A percentile compares a stretch with the other conserved stretches of the same genome.
Evolutionary conservation across 2,888 invertebrate species (phyloP).

Genomic region (Calameuta idolon): DNA sequence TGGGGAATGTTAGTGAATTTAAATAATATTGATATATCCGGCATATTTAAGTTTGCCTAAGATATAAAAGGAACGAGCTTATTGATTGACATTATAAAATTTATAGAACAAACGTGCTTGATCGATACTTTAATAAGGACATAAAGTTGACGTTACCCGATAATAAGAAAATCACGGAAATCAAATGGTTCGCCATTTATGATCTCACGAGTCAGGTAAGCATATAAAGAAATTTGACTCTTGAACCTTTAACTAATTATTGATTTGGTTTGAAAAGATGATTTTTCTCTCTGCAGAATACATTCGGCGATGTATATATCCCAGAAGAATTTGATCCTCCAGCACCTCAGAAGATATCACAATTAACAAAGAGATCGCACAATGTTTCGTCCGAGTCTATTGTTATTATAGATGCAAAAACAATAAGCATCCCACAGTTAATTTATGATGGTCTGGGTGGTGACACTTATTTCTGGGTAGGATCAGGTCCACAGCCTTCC

Average conservation of each 20-base stretch:
- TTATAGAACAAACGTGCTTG: slow-evolving; percentile 84
- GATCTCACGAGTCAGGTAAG: slow-evolving; percentile 82
- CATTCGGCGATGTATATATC: slow-evolving; percentile 90
- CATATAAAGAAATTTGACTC: background rate
- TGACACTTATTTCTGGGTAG: slow-evolving; percentile 88
- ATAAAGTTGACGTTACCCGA: slow-evolving; percentile 86
- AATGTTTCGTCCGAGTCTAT: slow-evolving; percentile 80
- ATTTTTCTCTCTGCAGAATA: slow-evolving; percentile 70
- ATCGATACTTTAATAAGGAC: slow-evolving; percentile 87
- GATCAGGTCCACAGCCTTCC: slow-evolving; percentile 88
- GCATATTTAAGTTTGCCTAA: background rate
- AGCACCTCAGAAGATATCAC: slow-evolving; percentile 73
- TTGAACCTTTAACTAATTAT: background rate
- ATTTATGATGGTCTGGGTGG: slow-evolving; percentile 82
- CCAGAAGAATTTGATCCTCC: slow-evolving; percentile 93
- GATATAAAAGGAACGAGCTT: background rate
- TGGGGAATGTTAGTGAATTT: slow-evolving; percentile 78
- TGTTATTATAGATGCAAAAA: slow-evolving; percentile 84
- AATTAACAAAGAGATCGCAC: slow-evolving; percentile 74
- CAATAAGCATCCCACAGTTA: slow-evolving; percentile 81
- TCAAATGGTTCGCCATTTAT: slow-evolving; percentile 91
- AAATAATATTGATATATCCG: background rate
- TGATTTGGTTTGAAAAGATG: background rate
- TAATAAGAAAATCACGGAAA: slow-evolving; percentile 85
- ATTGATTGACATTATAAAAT: slow-evolving; percentile 19